A percentile compares a stretch with the other conserved stretches of the same genome.
Conservation (phyloP, 1,140 invertebrate species). For the Ptiloglossa arizonensis region DNA sequence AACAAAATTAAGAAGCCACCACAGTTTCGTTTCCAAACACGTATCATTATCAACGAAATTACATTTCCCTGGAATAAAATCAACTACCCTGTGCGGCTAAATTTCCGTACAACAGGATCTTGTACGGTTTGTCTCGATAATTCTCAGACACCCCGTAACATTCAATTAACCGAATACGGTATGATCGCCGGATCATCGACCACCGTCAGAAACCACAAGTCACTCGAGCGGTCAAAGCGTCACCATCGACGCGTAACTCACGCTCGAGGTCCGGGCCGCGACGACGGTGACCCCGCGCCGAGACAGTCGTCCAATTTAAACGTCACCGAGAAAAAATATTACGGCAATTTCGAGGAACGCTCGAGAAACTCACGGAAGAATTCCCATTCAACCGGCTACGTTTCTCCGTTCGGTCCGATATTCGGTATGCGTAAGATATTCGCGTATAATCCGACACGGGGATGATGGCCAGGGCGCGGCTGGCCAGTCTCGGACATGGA, state of each 20-base stretch:
- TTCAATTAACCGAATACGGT: no score
- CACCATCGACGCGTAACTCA: constrained; percentile 26
- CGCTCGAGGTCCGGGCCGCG: no score
- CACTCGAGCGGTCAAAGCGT: not conserved
- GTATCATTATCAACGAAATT: no score
- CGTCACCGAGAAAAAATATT: constrained; percentile 40
- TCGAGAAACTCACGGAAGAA: constrained; percentile 17
- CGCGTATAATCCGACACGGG: not conserved
- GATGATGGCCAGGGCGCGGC: not conserved
- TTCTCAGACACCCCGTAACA: no score
- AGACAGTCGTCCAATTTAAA: constrained; percentile 38
- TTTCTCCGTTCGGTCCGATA: not conserved
- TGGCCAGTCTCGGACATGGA: not conserved
- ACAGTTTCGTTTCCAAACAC: no score
- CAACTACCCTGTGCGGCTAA: no score
- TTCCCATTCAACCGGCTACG: constrained; percentile 10
- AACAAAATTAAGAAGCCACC: no score
- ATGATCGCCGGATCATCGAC: no score
- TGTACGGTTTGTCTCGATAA: no score
- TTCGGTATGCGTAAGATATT: constrained; percentile 32
- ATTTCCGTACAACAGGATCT: no score
- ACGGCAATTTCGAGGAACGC: constrained; percentile 27
- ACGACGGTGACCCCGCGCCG: not conserved
- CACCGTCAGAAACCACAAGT: no score
- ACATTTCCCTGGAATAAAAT: no score